These are phyloP conservation scores for Teleopsis dalmanni DNA, from an alignment of 1,140 invertebrate species.

Conservation along the genomic window DNA sequence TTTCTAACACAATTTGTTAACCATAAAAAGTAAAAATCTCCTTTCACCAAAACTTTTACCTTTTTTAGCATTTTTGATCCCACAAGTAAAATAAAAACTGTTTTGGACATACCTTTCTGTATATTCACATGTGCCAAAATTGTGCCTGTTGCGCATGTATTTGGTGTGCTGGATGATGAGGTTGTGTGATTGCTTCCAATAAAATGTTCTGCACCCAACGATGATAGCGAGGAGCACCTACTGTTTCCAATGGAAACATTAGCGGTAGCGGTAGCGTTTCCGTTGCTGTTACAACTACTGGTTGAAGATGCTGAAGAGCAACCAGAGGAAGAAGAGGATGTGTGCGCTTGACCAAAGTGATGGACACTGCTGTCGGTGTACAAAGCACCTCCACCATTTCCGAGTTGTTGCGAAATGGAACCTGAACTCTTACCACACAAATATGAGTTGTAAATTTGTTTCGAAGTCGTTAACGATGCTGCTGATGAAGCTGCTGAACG, in stretches of 20 bases:
- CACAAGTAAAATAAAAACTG: background rate
- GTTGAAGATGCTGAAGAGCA: conserved; percentile 23
- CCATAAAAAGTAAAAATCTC: background rate
- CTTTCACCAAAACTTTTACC: background rate
- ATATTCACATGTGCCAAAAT: conserved; percentile 13
- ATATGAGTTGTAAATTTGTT: background rate
- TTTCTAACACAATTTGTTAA: background rate
- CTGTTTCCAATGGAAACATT: conserved; percentile 4
- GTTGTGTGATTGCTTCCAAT: conserved; percentile 13
- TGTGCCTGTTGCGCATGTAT: background rate
- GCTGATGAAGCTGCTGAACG: background rate
- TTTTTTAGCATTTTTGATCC: background rate
- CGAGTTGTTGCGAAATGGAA: conserved; percentile 11
- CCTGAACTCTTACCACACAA: background rate
- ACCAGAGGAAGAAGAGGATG: conserved; percentile 22
- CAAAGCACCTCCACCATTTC: conserved; percentile 43
- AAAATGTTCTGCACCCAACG: conserved; percentile 15
- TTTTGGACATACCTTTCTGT: conserved; percentile 3
- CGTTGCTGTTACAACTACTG: conserved; percentile 17
- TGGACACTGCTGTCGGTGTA: conserved; percentile 43
- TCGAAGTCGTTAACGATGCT: background rate
- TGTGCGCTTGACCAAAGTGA: conserved; percentile 30
- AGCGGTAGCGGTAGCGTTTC: conserved; percentile 21
- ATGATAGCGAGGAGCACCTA: conserved; percentile 17
- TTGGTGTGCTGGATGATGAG: conserved; percentile 5